Conservation (phyloP, 35 echinoderm and acorn worm genomes). For the Lytechinus pictus region DNA sequence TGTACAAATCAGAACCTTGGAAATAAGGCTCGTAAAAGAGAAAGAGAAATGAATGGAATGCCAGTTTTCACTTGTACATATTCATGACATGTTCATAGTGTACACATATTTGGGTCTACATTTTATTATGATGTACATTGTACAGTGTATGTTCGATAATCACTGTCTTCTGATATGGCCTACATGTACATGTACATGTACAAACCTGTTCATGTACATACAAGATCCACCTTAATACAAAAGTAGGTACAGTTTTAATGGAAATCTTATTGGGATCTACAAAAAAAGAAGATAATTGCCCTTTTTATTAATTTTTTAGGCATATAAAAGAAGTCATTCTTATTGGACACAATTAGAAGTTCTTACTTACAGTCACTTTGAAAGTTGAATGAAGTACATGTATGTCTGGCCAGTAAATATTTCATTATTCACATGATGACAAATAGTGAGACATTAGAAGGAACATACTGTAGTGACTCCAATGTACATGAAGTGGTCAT, state of each 20-base stretch:
- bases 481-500: background rate
- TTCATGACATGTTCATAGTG: background rate
- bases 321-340: background rate
- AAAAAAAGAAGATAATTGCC: background rate
- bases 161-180: no score
- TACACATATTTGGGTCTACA: no score
- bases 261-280: background rate
- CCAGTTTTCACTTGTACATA: no score
- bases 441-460: constrained; percentile 10
- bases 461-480: background rate
- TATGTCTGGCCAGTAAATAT: background rate
- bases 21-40: no score
- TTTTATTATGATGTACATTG: background rate
- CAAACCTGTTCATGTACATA: background rate
- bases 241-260: background rate
- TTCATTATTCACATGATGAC: background rate
- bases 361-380: background rate
- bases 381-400: background rate
- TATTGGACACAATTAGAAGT: background rate
- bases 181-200: no score
- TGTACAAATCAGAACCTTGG: no score
- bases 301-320: background rate
- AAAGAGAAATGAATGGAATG: no score
- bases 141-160: no score
- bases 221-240: no score